Conservation (phyloP, 2,888 invertebrate species). For the Drosophila fulvimacula region DNA sequence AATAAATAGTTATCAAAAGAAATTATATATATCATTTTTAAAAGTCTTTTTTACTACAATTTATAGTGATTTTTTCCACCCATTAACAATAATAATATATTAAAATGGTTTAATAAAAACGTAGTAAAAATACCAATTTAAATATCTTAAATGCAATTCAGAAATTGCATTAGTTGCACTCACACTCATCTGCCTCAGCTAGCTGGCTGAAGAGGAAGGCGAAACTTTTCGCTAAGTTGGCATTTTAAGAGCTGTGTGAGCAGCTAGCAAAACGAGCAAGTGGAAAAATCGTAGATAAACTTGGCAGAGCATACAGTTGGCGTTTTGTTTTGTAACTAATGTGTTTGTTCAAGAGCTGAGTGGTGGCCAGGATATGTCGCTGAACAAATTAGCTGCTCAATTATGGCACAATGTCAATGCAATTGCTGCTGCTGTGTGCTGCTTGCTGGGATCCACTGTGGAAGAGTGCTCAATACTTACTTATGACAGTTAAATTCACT, state of each 20-base stretch:
- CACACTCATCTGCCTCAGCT: conserved; percentile 18
- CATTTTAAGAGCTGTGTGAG: conserved; percentile 74
- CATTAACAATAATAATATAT: too few relatives aligned
- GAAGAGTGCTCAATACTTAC: conserved; percentile 87
- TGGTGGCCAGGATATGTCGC: conserved; percentile 45
- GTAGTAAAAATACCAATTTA: conserved; percentile 20
- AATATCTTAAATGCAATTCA: conserved; percentile 49
- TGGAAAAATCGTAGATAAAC: conserved; percentile 25
- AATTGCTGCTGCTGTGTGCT: conserved; percentile 1
- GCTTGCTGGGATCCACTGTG: conserved; percentile 10
- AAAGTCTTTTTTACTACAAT: too few relatives aligned
- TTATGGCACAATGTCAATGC: conserved; percentile 56
- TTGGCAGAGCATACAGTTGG: conserved; percentile 60
- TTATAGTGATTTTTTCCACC: too few relatives aligned
- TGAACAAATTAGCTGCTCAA: conserved; percentile 75
- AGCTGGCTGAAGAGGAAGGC: neutral
- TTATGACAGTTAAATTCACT: conserved; percentile 94
- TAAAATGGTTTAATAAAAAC: too few relatives aligned
- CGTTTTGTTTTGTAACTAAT: conserved; percentile 74
- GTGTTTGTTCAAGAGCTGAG: conserved; percentile 72
- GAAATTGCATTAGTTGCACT: neutral
- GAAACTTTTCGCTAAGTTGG: conserved; percentile 72
- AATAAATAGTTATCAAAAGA: too few relatives aligned
- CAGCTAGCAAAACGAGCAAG: conserved; percentile 15
- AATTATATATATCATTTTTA: too few relatives aligned